Percentiles rank a stretch among this genome's conserved stretches.
phyloP scores from a whole-genome alignment of 2,113 vertebrate genomes.

The Phrynocephalus versicolor region DNA sequence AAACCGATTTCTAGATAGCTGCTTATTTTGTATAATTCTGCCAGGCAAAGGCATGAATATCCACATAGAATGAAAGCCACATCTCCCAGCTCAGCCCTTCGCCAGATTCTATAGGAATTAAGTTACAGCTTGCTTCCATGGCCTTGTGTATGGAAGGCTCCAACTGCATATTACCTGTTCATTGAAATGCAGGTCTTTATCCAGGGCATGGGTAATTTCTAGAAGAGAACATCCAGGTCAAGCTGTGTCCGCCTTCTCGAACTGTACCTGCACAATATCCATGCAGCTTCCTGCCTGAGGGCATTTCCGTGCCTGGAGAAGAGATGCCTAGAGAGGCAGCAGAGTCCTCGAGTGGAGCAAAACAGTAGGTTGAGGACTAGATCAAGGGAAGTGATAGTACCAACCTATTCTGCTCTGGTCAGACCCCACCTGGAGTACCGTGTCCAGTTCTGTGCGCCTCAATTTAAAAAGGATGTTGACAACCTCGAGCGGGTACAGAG shows the following conservation, averaged over 20 bases:
- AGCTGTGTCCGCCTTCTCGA: not conserved
- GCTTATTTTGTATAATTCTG: not conserved
- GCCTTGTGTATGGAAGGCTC: not conserved
- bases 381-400: no score
- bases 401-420: no score
- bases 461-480: no score
- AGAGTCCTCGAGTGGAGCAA: not conserved
- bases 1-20: not conserved
- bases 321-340: not conserved
- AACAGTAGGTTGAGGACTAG: not conserved
- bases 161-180: not conserved
- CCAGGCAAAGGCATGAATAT: not conserved
- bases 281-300: no score
- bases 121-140: not conserved
- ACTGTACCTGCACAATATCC: not conserved
- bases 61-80: not conserved
- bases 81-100: not conserved
- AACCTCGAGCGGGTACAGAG: no score
- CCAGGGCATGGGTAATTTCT: not conserved
- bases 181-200: not conserved
- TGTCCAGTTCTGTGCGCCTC: no score
- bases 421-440: no score
- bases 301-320: no score
- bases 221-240: not conserved
- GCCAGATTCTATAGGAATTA: not conserved